These are phyloP conservation scores for Argyrosomus japonicus DNA, from an alignment of 2,113 vertebrate genomes.

Conservation along the genomic window DNA sequence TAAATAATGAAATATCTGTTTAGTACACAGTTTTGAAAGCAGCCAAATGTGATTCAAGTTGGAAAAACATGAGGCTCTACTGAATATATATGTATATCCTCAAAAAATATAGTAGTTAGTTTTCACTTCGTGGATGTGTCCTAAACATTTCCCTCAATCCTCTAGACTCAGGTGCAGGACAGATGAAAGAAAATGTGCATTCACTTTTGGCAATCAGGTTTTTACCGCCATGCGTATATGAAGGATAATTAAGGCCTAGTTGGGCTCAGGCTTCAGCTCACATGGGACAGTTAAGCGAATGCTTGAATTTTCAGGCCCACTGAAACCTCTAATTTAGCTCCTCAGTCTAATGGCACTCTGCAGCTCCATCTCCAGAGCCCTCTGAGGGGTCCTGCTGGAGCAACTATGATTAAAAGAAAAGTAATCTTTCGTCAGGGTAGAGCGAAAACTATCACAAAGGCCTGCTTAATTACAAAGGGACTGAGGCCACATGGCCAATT, in stretches of 20 bases:
- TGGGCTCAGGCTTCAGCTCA: conserved; percentile 47
- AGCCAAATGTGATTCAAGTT: conserved; percentile 37
- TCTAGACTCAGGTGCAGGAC: conserved; percentile 26
- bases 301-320: conserved; percentile 65
- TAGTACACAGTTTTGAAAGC: conserved; percentile 31
- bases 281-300: conserved; percentile 63
- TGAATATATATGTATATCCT: too few species aligned
- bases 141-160: background rate
- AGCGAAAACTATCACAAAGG: conserved; percentile 56
- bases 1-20: conserved; percentile 40
- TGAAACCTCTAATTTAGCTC: conserved; percentile 72
- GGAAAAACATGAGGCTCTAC: background rate
- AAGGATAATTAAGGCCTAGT: conserved; percentile 65
- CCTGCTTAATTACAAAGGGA: conserved; percentile 54
- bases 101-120: background rate
- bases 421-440: conserved; percentile 57
- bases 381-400: conserved; percentile 58
- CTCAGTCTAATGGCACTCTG: conserved; percentile 66
- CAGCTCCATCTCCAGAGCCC: conserved; percentile 63
- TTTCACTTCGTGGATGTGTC: conserved; percentile 2
- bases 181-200: conserved; percentile 37
- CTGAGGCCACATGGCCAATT: conserved; percentile 42
- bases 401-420: conserved; percentile 73
- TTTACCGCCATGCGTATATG: conserved; percentile 24
- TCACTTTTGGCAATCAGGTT: conserved; percentile 34